Percentiles rank a stretch among this genome's conserved stretches.
phyloP scores from a whole-genome alignment of 2,113 vertebrate genomes.

The Quiscalus mexicanus region DNA sequence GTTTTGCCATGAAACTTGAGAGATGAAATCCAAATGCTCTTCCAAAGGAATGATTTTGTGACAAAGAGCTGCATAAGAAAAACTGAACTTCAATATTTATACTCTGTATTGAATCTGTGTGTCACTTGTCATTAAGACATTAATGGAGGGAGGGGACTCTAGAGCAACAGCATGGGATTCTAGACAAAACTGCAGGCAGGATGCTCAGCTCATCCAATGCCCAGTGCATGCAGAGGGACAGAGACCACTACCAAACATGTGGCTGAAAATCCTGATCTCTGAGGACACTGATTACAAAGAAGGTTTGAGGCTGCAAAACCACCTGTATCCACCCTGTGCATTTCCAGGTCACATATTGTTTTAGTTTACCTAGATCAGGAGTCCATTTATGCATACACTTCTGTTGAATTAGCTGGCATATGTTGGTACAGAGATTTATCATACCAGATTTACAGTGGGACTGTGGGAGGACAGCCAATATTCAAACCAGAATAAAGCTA shows the following conservation, averaged over 20 bases:
- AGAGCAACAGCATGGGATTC: not conserved
- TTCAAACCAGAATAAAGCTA: not conserved
- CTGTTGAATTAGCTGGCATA: not conserved
- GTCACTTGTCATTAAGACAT: not conserved
- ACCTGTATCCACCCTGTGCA: not conserved
- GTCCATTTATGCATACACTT: not conserved
- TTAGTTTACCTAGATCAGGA: not conserved
- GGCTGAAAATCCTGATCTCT: not conserved
- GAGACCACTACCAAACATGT: not conserved
- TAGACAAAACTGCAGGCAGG: not conserved
- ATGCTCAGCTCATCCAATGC: not conserved
- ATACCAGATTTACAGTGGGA: not conserved
- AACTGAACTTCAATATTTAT: not conserved
- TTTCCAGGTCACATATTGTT: not conserved
- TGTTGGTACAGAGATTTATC: not conserved
- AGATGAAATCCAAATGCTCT: not conserved
- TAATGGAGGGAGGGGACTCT: not conserved
- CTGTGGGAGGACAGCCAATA: not conserved
- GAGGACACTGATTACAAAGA: not conserved
- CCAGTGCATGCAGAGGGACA: rapidly evolving
- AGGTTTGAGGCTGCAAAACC: not conserved
- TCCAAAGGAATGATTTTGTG: not conserved
- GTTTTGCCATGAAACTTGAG: not conserved
- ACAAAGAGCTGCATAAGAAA: not conserved
- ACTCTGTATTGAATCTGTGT: not conserved